phyloP scores from a whole-genome alignment of 2,888 invertebrate species.

The Acanthosepion pharaonis region DNA sequence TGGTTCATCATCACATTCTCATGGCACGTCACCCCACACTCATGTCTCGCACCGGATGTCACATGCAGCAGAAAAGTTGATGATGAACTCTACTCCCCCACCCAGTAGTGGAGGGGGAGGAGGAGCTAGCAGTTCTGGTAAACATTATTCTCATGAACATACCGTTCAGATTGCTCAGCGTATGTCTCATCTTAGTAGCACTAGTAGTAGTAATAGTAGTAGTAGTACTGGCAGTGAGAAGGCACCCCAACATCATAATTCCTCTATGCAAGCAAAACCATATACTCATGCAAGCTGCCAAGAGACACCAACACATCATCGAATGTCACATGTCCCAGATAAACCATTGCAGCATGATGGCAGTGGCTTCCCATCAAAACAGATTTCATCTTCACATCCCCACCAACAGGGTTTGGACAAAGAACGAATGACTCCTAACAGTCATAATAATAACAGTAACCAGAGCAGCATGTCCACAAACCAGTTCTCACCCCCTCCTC shows the following conservation, averaged over 20 bases:
- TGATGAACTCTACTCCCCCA: background rate
- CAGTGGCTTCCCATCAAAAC: background rate
- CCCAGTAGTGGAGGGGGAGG: background rate
- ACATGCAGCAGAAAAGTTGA: background rate
- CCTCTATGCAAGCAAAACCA: background rate
- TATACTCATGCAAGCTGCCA: slow-evolving; percentile 36
- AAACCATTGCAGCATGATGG: background rate
- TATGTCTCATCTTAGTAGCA: background rate
- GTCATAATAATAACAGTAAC: background rate
- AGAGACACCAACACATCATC: background rate
- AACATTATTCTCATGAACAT: slow-evolving; percentile 42
- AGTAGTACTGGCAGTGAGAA: background rate
- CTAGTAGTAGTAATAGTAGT: background rate
- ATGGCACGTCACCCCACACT: background rate
- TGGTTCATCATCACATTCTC: slow-evolving; percentile 7
- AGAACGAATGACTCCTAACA: slow-evolving; percentile 34
- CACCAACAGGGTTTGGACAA: slow-evolving; percentile 36
- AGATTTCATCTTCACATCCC: background rate
- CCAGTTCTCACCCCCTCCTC: slow-evolving; percentile 18
- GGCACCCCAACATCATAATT: background rate
- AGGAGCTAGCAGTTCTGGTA: background rate
- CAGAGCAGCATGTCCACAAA: slow-evolving; percentile 34
- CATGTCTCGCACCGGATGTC: slow-evolving; percentile 24
- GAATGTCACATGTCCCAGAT: slow-evolving; percentile 40
- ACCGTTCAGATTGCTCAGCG: slow-evolving; percentile 20